Base-by-base conservation (phyloP, 2,888 invertebrate genomes). In the Tenodera sinensis region DNA sequence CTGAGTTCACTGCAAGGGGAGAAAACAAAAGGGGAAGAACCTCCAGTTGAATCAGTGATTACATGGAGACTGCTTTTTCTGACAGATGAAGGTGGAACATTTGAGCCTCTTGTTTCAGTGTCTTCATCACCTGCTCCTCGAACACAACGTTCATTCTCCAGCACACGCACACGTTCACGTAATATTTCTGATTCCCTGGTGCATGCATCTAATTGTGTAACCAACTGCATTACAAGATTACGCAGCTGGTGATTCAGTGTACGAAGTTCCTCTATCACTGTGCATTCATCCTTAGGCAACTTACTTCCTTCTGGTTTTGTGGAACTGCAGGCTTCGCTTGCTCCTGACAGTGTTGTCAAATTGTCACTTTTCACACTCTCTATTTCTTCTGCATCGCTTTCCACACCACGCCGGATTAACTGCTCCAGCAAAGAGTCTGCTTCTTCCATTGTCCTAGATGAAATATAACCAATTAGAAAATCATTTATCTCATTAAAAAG, bases 261-360 rank as follows among this genome's bases (percentile, higher is more conserved):
- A 92, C 95, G 95, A 84, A 96, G 93, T 92, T 96, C 96, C 92
- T 96, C 96, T 86, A 96, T 94, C 84, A 96, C 95, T 42, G 94
- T 94, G 88, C 94, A 93, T 87, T 95, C 95, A 90, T 95, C 94
- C 92, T 96, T 96, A 6, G 95, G 95, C 91, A 93, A 94, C 92
- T 95, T 95, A 91, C 93, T 94, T 14, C 91, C 90, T 27, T 85
- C 88, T 30, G 89, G 42, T 27, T 85, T 15, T 28, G 2, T 27
- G 2, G 85, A 25, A 27, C 20, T 28, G 84, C 25, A 71, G 54
- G 54, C 54, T 71, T 71, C 54, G 25, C 54, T 71, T 71, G 54
- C 54, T 71, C 54, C 54, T 71, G 54, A 71, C 54, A 71, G 6
- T 20, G 54, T 71, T 20, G 54, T 81, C 28, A 42, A 42, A 28